Percentiles rank a stretch among this genome's conserved stretches.
phyloP scores from a whole-genome alignment of 2,797 vertebrate species.

The Scleropages formosus region DNA sequence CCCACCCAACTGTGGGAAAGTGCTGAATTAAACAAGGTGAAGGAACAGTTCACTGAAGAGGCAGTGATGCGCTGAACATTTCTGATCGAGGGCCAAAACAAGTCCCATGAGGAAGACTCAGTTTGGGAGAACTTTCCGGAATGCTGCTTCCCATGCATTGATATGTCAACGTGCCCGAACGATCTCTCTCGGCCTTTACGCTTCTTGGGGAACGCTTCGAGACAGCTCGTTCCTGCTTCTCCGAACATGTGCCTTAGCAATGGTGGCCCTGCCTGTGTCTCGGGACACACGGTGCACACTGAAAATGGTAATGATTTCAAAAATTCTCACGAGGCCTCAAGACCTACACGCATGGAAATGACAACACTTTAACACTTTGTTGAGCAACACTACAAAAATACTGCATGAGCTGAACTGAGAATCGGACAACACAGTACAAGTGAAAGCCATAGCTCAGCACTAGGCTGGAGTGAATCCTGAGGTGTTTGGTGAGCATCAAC shows the following conservation, averaged over 20 bases:
- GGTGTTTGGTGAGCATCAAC: conserved; percentile 14
- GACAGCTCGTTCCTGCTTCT: conserved; percentile 9
- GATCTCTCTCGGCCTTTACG: neutral
- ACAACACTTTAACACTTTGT: conserved; percentile 14
- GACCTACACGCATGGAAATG: neutral
- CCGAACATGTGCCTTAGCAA: neutral
- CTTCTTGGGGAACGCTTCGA: neutral
- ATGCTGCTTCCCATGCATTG: conserved; percentile 13
- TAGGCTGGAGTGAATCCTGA: neutral
- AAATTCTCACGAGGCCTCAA: neutral
- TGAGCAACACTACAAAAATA: conserved; percentile 12
- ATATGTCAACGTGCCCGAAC: conserved; percentile 20
- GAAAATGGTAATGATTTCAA: conserved; percentile 11
- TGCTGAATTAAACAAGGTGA: conserved; percentile 46
- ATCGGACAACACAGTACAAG: neutral
- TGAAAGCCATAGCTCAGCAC: too few species aligned
- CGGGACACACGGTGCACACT: conserved; percentile 3
- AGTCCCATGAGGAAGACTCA: conserved; percentile 8
- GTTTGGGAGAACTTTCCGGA: neutral
- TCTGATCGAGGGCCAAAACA: conserved; percentile 19
- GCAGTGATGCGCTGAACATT: conserved; percentile 1
- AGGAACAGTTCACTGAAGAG: conserved; percentile 27
- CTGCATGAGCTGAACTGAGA: conserved; percentile 8
- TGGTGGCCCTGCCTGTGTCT: conserved; percentile 17
- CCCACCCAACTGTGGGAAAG: conserved; percentile 35